Evolutionary conservation across 2,888 invertebrate genomes (phyloP).

Genomic region (Thalpophila matura): DNA sequence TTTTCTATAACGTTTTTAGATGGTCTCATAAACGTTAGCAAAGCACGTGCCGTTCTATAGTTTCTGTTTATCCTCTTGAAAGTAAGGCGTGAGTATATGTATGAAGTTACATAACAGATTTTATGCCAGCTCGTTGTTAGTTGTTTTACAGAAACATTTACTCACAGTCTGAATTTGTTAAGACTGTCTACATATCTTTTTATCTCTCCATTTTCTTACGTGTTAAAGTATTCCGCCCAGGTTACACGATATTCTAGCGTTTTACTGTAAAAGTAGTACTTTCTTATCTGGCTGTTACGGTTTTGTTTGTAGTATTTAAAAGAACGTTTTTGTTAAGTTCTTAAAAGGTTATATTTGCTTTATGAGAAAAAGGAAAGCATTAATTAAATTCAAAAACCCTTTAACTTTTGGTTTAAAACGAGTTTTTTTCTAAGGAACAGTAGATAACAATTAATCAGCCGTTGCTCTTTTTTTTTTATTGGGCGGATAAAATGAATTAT

Average conservation of each 20-base stretch:
- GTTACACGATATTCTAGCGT: constrained; percentile 17
- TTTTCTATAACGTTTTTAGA: neutral
- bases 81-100: neutral
- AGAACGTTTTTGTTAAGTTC: constrained; percentile 60
- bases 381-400: no score
- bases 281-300: constrained; percentile 64
- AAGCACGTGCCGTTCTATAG: neutral
- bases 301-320: constrained; percentile 62
- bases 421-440: no score
- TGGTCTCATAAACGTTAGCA: neutral
- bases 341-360: no score
- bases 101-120: neutral
- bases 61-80: neutral
- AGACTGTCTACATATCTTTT: constrained; percentile 34
- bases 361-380: no score
- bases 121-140: neutral
- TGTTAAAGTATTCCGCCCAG: constrained; percentile 18
- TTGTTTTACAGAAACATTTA: constrained; percentile 5
- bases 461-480: no score
- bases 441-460: no score
- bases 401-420: no score
- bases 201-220: constrained; percentile 38
- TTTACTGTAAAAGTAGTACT: constrained; percentile 39
- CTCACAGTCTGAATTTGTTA: constrained; percentile 15
- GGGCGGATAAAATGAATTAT: no score